These are phyloP conservation scores for Cosmorhoe ocellata DNA, from an alignment of 2,888 invertebrate species.

Conservation along the genomic window DNA sequence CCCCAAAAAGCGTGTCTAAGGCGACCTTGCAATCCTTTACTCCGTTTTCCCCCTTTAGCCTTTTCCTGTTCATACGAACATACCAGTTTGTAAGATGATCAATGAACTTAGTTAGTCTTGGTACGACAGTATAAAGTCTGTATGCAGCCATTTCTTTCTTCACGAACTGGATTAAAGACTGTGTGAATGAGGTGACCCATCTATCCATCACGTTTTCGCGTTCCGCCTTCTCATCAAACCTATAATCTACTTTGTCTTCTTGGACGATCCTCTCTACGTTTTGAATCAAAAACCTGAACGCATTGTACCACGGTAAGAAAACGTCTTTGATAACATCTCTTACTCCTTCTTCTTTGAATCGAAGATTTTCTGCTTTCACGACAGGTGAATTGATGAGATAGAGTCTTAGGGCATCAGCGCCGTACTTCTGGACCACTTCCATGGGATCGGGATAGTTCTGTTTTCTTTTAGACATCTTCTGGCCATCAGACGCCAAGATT, in stretches of 20 bases:
- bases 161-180: slow-evolving; percentile 94
- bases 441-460: slow-evolving; percentile 99
- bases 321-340: slow-evolving; percentile 98
- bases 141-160: slow-evolving; percentile 97
- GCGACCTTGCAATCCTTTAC: slow-evolving; percentile 91
- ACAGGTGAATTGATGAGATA: slow-evolving; percentile 99
- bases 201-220: slow-evolving; percentile 95
- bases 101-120: slow-evolving; percentile 96
- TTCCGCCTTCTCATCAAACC: slow-evolving; percentile 78
- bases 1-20: slow-evolving; percentile 93
- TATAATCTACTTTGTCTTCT: slow-evolving; percentile 83
- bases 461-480: slow-evolving; percentile 99
- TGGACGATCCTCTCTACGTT: slow-evolving; percentile 92
- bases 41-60: slow-evolving; percentile 96
- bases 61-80: slow-evolving; percentile 96
- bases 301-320: slow-evolving; percentile 98
- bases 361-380: slow-evolving; percentile 96
- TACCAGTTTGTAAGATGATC: slow-evolving; percentile 99
- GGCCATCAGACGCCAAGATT: slow-evolving; percentile 97
- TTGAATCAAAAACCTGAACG: slow-evolving; percentile 96
- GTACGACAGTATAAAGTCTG: slow-evolving; percentile 97
- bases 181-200: slow-evolving; percentile 98
- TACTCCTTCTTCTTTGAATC: slow-evolving; percentile 99
- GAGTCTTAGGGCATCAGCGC: slow-evolving; percentile 97
- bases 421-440: slow-evolving; percentile 94